Evolutionary conservation across 2,888 invertebrate species (phyloP).

Genomic region (Tortricodes alternella): DNA sequence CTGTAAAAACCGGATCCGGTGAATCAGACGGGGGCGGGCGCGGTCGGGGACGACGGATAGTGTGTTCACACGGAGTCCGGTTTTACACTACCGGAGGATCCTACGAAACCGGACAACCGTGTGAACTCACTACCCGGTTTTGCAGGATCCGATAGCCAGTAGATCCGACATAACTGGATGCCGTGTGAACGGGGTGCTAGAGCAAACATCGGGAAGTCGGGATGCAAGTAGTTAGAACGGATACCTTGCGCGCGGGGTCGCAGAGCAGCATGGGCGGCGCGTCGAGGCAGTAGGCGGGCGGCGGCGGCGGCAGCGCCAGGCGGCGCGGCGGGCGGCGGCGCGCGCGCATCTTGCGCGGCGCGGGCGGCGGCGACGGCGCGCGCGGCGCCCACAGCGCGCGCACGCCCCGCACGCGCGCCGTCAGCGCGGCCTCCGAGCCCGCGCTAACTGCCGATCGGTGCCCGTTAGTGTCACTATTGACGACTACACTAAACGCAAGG

Average conservation of each 20-base stretch:
- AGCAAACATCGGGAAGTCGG: background rate
- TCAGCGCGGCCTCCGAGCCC: slow-evolving; percentile 61
- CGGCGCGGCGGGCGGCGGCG: slow-evolving; percentile 66
- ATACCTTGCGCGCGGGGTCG: slow-evolving; percentile 72
- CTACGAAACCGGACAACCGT: too few relatives aligned
- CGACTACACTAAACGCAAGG: background rate
- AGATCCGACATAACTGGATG: too few relatives aligned
- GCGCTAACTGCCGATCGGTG: slow-evolving; percentile 78
- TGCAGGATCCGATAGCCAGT: too few relatives aligned
- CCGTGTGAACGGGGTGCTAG: too few relatives aligned
- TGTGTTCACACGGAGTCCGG: too few relatives aligned
- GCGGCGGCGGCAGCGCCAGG: slow-evolving; percentile 56
- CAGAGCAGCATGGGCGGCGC: slow-evolving; percentile 65
- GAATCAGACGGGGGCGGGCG: too few relatives aligned
- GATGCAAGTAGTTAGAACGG: background rate
- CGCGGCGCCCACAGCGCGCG: slow-evolving; percentile 54
- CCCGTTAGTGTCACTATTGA: slow-evolving; percentile 51
- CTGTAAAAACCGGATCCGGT: too few relatives aligned
- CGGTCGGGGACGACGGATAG: too few relatives aligned
- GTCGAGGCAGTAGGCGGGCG: slow-evolving; percentile 63
- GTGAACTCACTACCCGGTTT: too few relatives aligned
- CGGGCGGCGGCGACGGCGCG: slow-evolving; percentile 47
- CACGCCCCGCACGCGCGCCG: slow-evolving; percentile 60
- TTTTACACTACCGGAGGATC: too few relatives aligned
- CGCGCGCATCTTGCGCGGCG: slow-evolving; percentile 67